These are phyloP conservation scores for Pogonognathellus flavescens DNA, from an alignment of 1,140 invertebrate species.

Conservation along the genomic window DNA sequence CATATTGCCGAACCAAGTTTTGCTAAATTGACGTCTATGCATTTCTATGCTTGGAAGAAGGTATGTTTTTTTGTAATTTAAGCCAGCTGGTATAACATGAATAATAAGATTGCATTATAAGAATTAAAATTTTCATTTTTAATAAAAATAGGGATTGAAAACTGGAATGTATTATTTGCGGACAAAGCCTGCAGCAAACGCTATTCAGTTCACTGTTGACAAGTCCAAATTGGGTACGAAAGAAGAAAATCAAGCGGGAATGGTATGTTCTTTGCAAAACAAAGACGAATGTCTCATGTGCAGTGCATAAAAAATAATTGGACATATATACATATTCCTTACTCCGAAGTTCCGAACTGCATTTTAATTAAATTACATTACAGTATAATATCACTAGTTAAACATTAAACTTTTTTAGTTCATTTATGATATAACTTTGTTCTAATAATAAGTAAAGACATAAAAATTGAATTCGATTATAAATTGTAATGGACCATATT, in stretches of 20 bases:
- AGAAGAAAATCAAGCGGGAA: slow-evolving; percentile 80
- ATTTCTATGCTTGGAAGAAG: slow-evolving; percentile 97
- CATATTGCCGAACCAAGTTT: slow-evolving; percentile 95
- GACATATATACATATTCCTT: no score
- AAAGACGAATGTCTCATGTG: slow-evolving; percentile 80
- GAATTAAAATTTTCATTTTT: no score
- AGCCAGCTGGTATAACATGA: slow-evolving; percentile 9
- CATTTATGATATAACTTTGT: no score
- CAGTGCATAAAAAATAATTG: slow-evolving; percentile 68
- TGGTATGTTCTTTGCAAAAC: slow-evolving; percentile 90
- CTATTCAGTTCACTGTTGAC: slow-evolving; percentile 98
- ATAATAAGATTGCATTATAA: background rate
- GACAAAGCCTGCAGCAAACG: slow-evolving; percentile 95
- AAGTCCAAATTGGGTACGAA: slow-evolving; percentile 80
- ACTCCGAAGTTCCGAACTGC: no score
- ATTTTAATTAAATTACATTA: no score
- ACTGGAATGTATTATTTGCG: slow-evolving; percentile 99
- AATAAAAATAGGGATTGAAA: slow-evolving; percentile 90
- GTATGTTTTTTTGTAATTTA: slow-evolving; percentile 71
- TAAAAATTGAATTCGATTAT: no score
- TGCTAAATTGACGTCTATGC: slow-evolving; percentile 96
- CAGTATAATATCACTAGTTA: no score
- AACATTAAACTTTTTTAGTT: no score
- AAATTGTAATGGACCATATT: no score
- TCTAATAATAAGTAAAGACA: no score